These are phyloP conservation scores for Hemiscyllium ocellatum DNA, from an alignment of 2,113 vertebrate species.

Conservation along the genomic window DNA sequence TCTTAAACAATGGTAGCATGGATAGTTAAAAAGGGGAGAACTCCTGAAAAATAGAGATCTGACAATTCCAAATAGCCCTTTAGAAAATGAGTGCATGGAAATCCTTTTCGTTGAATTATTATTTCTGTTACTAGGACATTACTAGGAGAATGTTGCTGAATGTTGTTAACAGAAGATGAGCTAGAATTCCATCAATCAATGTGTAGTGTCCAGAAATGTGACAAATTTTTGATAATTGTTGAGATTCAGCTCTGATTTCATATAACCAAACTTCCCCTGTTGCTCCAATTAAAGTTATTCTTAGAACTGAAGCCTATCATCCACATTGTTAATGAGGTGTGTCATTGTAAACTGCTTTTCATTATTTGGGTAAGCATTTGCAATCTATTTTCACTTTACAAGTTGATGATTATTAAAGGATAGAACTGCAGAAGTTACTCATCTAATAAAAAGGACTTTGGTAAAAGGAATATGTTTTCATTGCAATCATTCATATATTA, in stretches of 20 bases:
- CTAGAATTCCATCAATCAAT: conserved; percentile 26
- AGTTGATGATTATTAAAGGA: conserved; percentile 15
- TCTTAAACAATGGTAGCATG: conserved; percentile 6
- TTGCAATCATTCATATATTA: not conserved
- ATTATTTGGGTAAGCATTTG: conserved; percentile 23
- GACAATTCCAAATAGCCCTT: conserved; percentile 17
- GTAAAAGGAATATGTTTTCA: not conserved
- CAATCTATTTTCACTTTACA: conserved; percentile 24
- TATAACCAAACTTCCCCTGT: conserved; percentile 14
- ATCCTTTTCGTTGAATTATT: conserved; percentile 30
- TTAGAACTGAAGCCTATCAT: not conserved
- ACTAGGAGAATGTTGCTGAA: conserved; percentile 1
- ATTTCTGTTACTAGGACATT: conserved; percentile 4
- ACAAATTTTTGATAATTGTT: conserved; percentile 8
- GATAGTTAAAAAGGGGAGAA: conserved; percentile 1
- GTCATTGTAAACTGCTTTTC: conserved; percentile 27
- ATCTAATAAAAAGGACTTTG: conserved; percentile 10
- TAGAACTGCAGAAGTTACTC: conserved; percentile 20
- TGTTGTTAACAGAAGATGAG: not conserved
- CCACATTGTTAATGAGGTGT: conserved; percentile 22
- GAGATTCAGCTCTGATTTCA: conserved; percentile 27
- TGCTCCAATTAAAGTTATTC: conserved; percentile 6
- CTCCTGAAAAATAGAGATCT: conserved; percentile 2
- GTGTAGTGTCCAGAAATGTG: not conserved
- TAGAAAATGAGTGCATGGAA: not conserved